Conservation (phyloP, 1,140 invertebrate species). For the Diorhabda elongata region DNA sequence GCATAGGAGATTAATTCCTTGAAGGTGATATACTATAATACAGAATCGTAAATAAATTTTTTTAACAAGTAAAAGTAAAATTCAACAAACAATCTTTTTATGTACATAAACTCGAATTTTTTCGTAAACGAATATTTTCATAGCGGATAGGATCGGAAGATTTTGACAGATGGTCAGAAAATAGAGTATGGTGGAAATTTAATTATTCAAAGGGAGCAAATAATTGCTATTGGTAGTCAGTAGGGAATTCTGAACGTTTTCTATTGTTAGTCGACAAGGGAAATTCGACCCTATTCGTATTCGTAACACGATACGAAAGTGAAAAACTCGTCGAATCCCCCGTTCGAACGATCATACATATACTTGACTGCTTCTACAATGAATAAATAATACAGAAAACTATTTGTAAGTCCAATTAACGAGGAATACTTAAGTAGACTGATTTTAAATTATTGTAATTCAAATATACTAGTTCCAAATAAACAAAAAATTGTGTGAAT, state of each 20-base stretch:
- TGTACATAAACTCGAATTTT: background rate
- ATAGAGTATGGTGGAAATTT: constrained; percentile 43
- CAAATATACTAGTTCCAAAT: too few relatives aligned
- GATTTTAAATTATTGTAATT: too few relatives aligned
- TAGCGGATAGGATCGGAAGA: constrained; percentile 27
- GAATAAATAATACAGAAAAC: constrained; percentile 37
- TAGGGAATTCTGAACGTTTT: constrained; percentile 30
- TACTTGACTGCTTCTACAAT: constrained; percentile 40
- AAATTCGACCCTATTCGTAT: constrained; percentile 33
- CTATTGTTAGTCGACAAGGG: constrained; percentile 24
- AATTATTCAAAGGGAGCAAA: constrained; percentile 48
- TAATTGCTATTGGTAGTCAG: constrained; percentile 43
- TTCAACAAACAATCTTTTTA: too few relatives aligned
- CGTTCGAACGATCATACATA: constrained; percentile 34
- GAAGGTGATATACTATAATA: too few relatives aligned
- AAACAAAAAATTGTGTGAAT: too few relatives aligned
- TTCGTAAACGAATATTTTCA: constrained; percentile 36
- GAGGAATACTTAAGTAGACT: constrained; percentile 12
- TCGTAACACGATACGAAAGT: constrained; percentile 26
- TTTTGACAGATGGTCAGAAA: constrained; percentile 45
- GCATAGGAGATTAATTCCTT: too few relatives aligned
- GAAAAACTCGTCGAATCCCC: constrained; percentile 24
- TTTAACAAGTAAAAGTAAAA: too few relatives aligned
- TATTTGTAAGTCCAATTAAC: constrained; percentile 28
- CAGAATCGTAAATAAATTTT: too few relatives aligned